phyloP scores from a whole-genome alignment of 2,797 vertebrate genomes.

The Podarcis siculus region DNA sequence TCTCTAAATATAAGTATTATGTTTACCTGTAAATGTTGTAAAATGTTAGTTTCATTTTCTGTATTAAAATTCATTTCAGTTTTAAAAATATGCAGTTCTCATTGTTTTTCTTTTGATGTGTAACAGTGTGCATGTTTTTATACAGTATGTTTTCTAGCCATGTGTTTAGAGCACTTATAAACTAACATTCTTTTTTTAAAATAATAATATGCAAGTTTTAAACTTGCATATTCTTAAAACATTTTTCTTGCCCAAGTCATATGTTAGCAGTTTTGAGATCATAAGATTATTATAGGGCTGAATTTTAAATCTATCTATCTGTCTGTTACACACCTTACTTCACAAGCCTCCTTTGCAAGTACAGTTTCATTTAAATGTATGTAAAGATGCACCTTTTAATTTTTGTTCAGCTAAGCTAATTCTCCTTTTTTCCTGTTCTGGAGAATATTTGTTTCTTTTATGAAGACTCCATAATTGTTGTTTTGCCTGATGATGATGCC shows the following conservation, averaged over 20 bases:
- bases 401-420: background rate
- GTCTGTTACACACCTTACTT: background rate
- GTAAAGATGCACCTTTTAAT: background rate
- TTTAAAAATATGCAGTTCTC: constrained; percentile 71
- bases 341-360: background rate
- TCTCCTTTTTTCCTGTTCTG: background rate
- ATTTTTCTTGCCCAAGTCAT: constrained; percentile 17
- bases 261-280: constrained; percentile 30
- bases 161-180: constrained; percentile 67
- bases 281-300: constrained; percentile 35
- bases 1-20: constrained; percentile 72
- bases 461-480: background rate
- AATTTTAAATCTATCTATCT: background rate
- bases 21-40: constrained; percentile 64
- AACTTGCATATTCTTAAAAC: constrained; percentile 22
- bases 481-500: background rate
- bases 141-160: constrained; percentile 74
- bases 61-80: constrained; percentile 78
- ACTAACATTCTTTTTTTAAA: constrained; percentile 69
- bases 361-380: background rate
- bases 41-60: constrained; percentile 77
- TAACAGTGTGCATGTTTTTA: constrained; percentile 67
- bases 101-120: constrained; percentile 76
- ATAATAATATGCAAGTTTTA: constrained; percentile 49
- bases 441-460: background rate